phyloP scores from a whole-genome alignment of 2,113 vertebrate species.

The Pristiophorus japonicus region DNA sequence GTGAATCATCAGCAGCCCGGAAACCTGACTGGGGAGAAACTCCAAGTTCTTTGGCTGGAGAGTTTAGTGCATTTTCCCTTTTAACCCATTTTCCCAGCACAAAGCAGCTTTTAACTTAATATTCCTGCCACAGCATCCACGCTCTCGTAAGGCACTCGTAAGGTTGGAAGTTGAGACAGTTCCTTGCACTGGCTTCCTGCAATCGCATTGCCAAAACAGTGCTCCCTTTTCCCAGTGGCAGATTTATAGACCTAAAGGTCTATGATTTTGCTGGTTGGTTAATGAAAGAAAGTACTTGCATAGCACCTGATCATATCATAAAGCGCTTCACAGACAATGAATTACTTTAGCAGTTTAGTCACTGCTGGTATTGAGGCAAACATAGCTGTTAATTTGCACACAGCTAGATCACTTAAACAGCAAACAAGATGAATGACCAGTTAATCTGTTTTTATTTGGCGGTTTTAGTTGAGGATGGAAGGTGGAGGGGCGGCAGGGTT shows the following conservation, averaged over 20 bases:
- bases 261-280: background rate
- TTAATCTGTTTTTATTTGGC: background rate
- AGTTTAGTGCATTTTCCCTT: background rate
- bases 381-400: background rate
- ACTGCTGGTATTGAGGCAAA: background rate
- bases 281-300: background rate
- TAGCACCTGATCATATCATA: background rate
- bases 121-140: background rate
- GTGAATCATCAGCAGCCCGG: background rate
- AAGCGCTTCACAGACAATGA: background rate
- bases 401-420: background rate
- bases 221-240: background rate
- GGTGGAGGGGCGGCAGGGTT: no score
- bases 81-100: conserved; percentile 1
- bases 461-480: background rate
- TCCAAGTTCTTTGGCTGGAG: background rate
- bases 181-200: background rate
- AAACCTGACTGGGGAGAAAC: background rate
- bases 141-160: background rate
- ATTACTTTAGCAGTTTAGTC: background rate
- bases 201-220: background rate
- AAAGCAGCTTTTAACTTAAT: background rate
- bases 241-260: background rate
- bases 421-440: background rate
- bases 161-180: background rate